Base-by-base conservation (phyloP, 2,797 vertebrate genomes). In the Sciurus vulgaris region DNA sequence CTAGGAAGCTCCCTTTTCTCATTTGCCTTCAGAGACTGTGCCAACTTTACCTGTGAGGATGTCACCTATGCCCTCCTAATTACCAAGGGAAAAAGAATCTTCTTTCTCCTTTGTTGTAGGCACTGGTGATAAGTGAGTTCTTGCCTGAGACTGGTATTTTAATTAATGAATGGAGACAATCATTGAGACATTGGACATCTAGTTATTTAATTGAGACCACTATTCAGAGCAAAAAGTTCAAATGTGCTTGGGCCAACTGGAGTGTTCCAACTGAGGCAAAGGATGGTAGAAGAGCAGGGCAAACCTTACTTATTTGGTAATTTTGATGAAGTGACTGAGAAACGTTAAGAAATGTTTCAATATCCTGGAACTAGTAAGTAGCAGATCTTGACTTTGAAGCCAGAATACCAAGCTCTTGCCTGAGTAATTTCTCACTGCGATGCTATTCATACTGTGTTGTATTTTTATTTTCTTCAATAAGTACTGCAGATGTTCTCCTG, bases 161-260 rank as follows among this genome's bases (percentile, higher is more conserved):
- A 38, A 41, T 79, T 67, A 49, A 9, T n/a, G 47, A 84, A 54
- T 12, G 51, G 10, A 61, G 76, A 81, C 26, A 61, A 51, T 78
- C 67, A 69, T n/a, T 73, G 38, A 92, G 13, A 88, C 41, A 65
- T 2, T 69, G 11, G 30, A 72, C 24, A 51, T 65, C 89, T 69
- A 69, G 84, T 79, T 79, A 69, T n/a, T 67, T 49, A 78, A 86
- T 33, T 22, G 47, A 82, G n/a, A 83, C 7, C 28, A 49, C 70
- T 63, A 82, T 78, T 91, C 74, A 90, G n/a, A 94, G 67, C n/a
- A 76, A 59, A 78, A 92, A 56, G 2, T 49, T 90, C 38, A 81
- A 49, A 81, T 56, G 95, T 89, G 11, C 13, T 91, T 89, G 18
- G 30, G 17, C 13, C 61, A 74, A 20, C 10, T 78, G 18, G 51